Conservation (phyloP, 2,888 invertebrate species). For the Synanthedon tipuliformis region DNA sequence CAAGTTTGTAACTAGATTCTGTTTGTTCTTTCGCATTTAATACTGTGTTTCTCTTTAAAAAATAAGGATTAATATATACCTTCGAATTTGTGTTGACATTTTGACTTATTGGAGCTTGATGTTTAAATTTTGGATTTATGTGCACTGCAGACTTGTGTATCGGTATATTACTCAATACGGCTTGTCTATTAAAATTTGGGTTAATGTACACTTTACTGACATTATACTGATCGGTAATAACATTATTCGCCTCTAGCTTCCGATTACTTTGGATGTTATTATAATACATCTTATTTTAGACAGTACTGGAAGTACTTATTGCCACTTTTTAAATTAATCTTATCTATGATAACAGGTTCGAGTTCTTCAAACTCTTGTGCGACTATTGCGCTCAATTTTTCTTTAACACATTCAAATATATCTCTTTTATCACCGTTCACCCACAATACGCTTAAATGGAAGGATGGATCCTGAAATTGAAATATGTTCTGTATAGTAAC, state of each 20-base stretch:
- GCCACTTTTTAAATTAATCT: conserved; percentile 78
- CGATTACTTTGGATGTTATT: background rate
- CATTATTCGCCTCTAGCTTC: background rate
- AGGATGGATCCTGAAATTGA: conserved; percentile 79
- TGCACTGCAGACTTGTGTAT: conserved; percentile 21
- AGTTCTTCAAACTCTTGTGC: conserved; percentile 37
- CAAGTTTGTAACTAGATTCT: background rate
- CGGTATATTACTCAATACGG: conserved; percentile 5
- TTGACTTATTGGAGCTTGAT: conserved; percentile 5
- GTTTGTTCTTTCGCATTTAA: background rate
- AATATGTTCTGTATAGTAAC: conserved; percentile 4
- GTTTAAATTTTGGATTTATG: conserved; percentile 39
- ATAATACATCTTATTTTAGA: conserved; percentile 33
- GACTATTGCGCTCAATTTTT: conserved; percentile 54
- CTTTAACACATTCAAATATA: conserved; percentile 53
- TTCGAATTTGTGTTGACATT: conserved; percentile 15
- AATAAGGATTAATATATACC: conserved; percentile 65
- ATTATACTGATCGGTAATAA: background rate
- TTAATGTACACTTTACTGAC: conserved; percentile 47
- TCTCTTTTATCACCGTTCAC: conserved; percentile 75
- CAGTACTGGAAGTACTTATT: conserved; percentile 77
- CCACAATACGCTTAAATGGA: conserved; percentile 89
- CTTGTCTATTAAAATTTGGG: conserved; percentile 45
- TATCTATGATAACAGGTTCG: conserved; percentile 60
- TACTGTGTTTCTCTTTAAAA: conserved; percentile 20